Evolutionary conservation across 2,797 vertebrate genomes (phyloP).

Genomic region (Oophaga sylvatica): DNA sequence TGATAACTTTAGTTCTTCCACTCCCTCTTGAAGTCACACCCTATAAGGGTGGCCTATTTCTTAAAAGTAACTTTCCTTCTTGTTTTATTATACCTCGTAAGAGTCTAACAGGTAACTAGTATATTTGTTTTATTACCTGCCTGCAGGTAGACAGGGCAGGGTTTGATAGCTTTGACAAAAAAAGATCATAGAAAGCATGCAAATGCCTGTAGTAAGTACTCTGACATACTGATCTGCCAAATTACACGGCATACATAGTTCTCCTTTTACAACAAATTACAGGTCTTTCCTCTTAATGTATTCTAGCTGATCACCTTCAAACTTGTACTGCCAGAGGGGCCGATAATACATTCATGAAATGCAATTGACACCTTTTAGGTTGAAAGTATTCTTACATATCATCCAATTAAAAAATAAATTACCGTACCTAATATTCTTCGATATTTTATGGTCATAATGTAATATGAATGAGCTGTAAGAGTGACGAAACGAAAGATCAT

Average conservation of each 20-base stretch:
- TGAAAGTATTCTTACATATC: not conserved
- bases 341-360: slow-evolving; percentile 5
- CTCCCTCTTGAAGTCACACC: slow-evolving; percentile 67
- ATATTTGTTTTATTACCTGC: slow-evolving; percentile 72
- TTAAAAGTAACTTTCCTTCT: slow-evolving; percentile 74
- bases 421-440: not conserved
- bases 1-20: slow-evolving; percentile 32
- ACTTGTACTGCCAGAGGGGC: slow-evolving; percentile 48
- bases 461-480: not conserved
- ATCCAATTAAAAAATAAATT: not conserved
- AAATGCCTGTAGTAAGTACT: slow-evolving; percentile 62
- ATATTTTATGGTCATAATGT: not conserved
- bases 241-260: slow-evolving; percentile 54
- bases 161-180: slow-evolving; percentile 54
- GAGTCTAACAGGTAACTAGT: slow-evolving; percentile 64
- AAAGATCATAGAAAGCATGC: slow-evolving; percentile 64
- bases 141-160: slow-evolving; percentile 68
- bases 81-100: slow-evolving; percentile 79
- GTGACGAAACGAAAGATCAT: not conserved
- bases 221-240: slow-evolving; percentile 55
- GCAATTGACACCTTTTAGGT: not conserved
- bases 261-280: slow-evolving; percentile 59
- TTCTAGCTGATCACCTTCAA: slow-evolving; percentile 55
- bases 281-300: slow-evolving; percentile 56
- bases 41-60: slow-evolving; percentile 66